These are phyloP conservation scores for Euura lappo DNA, from an alignment of 1,140 invertebrate genomes.

Conservation along the genomic window DNA sequence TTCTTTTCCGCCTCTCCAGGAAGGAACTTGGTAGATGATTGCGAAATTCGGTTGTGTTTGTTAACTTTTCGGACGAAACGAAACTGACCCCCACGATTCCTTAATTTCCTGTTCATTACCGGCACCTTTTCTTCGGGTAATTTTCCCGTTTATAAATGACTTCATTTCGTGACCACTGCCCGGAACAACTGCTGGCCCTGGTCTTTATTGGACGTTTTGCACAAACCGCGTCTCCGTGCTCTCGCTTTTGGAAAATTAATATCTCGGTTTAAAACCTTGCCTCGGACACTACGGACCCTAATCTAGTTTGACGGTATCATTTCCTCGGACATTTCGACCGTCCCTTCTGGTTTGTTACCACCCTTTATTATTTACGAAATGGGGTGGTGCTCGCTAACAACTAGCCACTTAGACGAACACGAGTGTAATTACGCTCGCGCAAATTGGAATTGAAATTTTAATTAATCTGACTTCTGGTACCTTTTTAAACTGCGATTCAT, in stretches of 20 bases:
- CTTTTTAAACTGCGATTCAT: not conserved
- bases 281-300: not conserved
- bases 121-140: not conserved
- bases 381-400: not conserved
- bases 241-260: slow-evolving; percentile 1
- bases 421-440: not conserved
- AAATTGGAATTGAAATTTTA: slow-evolving; percentile 3
- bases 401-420: not conserved
- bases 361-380: not conserved
- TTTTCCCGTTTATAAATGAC: not conserved
- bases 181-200: not conserved
- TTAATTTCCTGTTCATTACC: not conserved
- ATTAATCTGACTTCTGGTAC: not conserved
- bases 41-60: not conserved
- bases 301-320: not conserved
- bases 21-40: not conserved
- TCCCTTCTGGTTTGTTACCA: not conserved
- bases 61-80: not conserved
- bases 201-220: not conserved
- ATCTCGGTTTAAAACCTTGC: not conserved
- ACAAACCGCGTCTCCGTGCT: not conserved
- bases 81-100: not conserved
- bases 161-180: not conserved
- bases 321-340: not conserved
- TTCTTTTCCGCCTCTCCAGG: not conserved